phyloP scores from a whole-genome alignment of 2,888 invertebrate genomes.

The Branchellion lobata region DNA sequence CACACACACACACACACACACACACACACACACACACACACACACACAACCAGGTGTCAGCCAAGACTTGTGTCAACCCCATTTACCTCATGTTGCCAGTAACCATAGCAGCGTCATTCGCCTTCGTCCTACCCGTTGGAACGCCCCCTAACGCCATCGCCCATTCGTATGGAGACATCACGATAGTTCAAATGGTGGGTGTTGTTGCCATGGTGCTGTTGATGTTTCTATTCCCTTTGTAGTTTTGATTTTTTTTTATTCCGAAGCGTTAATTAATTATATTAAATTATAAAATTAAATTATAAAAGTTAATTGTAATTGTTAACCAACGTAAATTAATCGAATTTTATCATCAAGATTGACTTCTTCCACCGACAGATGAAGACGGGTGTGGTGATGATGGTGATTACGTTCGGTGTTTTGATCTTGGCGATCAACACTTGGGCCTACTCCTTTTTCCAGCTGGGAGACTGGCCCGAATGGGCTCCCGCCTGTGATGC shows the following conservation, averaged over 20 bases:
- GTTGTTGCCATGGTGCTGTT: background rate
- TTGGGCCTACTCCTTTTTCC: constrained; percentile 46
- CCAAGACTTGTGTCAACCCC: constrained; percentile 45
- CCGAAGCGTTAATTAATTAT: no score
- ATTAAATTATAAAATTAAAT: no score
- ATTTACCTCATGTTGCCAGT: constrained; percentile 48
- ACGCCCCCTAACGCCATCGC: constrained; percentile 48
- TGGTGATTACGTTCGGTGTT: constrained; percentile 41
- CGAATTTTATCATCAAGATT: no score
- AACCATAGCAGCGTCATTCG: constrained; percentile 46
- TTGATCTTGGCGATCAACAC: constrained; percentile 47
- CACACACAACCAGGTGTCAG: constrained; percentile 1
- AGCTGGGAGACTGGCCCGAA: constrained; percentile 40
- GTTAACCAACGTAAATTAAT: no score
- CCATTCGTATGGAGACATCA: constrained; percentile 46
- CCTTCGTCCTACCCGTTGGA: constrained; percentile 46
- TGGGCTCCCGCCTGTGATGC: constrained; percentile 39
- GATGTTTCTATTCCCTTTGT: no score
- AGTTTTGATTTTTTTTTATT: no score
- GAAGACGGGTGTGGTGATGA: constrained; percentile 47
- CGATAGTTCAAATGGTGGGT: constrained; percentile 45
- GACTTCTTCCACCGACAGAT: constrained; percentile 39
- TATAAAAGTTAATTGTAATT: no score
- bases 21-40: no score
- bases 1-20: no score